A percentile compares a stretch with the other conserved stretches of the same genome.
Conservation (phyloP, 2,113 vertebrate genomes). For the Heterocephalus glaber region DNA sequence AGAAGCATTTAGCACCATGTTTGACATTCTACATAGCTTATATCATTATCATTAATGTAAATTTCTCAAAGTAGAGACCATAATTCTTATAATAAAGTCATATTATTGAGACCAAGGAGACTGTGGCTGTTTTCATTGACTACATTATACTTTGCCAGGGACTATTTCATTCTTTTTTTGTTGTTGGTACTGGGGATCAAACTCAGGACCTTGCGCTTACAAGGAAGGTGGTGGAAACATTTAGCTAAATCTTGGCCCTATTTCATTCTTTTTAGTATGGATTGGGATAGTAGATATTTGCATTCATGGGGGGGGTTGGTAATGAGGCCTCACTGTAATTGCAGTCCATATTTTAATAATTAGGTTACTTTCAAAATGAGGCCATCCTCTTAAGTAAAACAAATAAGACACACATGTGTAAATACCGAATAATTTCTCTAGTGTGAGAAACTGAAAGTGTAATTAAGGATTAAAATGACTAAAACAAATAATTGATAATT, state of each 20-base stretch:
- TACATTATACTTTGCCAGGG: neutral
- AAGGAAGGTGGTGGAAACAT: too few relatives aligned
- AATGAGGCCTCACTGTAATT: neutral
- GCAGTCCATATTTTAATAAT: neutral
- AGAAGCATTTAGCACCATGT: neutral
- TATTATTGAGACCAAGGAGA: neutral
- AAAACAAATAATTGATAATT: too few relatives aligned
- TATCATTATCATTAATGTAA: neutral
- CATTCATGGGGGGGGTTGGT: neutral
- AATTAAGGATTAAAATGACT: too few relatives aligned
- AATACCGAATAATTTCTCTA: too few relatives aligned
- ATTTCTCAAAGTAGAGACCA: neutral
- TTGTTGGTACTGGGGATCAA: too few relatives aligned
- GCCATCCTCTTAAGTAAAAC: too few relatives aligned
- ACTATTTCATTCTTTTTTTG: neutral
- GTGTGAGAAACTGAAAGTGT: too few relatives aligned
- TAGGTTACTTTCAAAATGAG: slow-evolving; percentile 3
- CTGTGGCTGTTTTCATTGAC: neutral
- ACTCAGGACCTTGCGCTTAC: too few relatives aligned
- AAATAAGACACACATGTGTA: too few relatives aligned
- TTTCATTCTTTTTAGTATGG: too few relatives aligned
- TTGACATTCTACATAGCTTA: neutral
- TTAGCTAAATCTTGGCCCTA: too few relatives aligned
- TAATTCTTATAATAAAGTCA: neutral
- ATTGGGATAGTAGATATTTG: neutral